Conservation (phyloP, 2,113 vertebrate genomes). For the Aplodontia rufa region DNA sequence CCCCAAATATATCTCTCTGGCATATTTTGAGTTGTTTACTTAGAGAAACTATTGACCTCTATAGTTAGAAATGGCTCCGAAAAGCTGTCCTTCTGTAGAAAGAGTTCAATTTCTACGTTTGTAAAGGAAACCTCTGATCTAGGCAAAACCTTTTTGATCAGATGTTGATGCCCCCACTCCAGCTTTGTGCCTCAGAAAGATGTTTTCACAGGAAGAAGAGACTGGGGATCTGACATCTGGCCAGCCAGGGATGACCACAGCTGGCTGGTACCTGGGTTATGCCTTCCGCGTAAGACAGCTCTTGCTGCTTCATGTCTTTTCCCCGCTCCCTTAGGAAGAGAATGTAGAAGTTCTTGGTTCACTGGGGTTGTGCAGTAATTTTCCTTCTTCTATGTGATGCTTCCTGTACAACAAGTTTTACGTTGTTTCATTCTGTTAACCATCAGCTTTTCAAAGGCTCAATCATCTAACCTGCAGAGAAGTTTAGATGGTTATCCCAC, state of each 20-base stretch:
- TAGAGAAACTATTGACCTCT: not conserved
- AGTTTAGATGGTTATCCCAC: too few species aligned
- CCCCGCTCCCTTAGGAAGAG: not conserved
- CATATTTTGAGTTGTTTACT: not conserved
- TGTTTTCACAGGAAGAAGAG: not conserved
- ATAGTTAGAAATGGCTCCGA: not conserved
- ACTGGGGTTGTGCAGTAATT: not conserved
- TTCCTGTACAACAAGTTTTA: not conserved
- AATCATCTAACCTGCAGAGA: not conserved
- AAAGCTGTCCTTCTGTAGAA: not conserved
- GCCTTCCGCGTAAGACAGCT: not conserved
- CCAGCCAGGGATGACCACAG: not conserved
- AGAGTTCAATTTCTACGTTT: not conserved
- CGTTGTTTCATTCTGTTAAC: not conserved
- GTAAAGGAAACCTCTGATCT: not conserved
- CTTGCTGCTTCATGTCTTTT: not conserved
- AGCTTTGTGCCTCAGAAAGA: not conserved
- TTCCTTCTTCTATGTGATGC: not conserved
- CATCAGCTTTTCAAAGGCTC: not conserved
- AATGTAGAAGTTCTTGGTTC: not conserved
- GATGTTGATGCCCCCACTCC: too few species aligned
- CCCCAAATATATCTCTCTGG: not conserved
- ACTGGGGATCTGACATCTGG: too few species aligned
- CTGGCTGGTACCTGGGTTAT: not conserved
- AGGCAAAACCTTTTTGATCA: not conserved